These are phyloP conservation scores for Lepisosteus oculatus DNA, from an alignment of 2,113 vertebrate genomes.

Conservation along the genomic window DNA sequence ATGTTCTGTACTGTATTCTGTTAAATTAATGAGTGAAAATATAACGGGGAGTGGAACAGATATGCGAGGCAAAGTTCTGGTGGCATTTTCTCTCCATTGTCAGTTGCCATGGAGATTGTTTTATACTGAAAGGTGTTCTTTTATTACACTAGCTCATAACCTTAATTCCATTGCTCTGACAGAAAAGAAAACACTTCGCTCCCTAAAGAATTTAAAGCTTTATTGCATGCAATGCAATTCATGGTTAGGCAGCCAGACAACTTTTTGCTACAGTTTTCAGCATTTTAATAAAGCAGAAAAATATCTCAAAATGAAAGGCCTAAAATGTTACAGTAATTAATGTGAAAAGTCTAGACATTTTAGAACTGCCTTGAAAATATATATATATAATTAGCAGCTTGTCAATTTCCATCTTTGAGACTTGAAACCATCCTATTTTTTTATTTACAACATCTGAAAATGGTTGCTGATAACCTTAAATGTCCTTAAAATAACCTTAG, in stretches of 20 bases:
- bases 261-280: not conserved
- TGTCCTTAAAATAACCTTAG: too few relatives aligned
- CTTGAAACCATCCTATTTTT: too few relatives aligned
- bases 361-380: not conserved
- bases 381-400: too few relatives aligned
- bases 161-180: too few relatives aligned
- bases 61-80: not conserved
- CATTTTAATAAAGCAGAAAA: not conserved
- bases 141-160: conserved; percentile 1
- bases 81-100: conserved; percentile 1
- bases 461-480: too few relatives aligned
- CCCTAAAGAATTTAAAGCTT: not conserved
- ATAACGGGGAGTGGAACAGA: not conserved
- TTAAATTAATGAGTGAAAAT: not conserved
- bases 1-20: not conserved
- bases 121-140: not conserved
- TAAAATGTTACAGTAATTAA: too few relatives aligned
- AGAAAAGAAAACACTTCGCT: not conserved
- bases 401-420: too few relatives aligned
- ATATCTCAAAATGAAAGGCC: too few relatives aligned
- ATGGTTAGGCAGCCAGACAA: not conserved
- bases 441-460: too few relatives aligned
- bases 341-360: not conserved
- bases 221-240: not conserved
- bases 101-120: conserved; percentile 4